Percentiles rank a stretch among this genome's conserved stretches.
phyloP scores from a whole-genome alignment of 2,888 invertebrate genomes.

The Drosophila incognita region DNA sequence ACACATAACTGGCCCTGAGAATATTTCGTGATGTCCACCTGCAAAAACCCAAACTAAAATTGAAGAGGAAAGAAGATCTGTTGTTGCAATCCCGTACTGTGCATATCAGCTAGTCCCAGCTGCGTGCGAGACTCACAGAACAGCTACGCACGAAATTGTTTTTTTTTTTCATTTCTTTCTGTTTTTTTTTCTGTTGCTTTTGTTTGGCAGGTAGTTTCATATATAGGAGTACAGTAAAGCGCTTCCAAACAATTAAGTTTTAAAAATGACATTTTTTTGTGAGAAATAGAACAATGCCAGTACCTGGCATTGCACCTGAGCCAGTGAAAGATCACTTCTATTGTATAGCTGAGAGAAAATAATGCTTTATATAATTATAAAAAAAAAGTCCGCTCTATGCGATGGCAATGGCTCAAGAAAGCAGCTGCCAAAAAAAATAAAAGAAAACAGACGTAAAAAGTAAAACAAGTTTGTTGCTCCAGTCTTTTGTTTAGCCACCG shows the following conservation, averaged over 20 bases:
- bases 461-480: slow-evolving; percentile 72
- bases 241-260: slow-evolving; percentile 77
- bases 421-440: slow-evolving; percentile 66
- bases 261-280: slow-evolving; percentile 69
- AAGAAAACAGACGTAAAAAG: slow-evolving; percentile 11
- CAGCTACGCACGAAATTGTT: slow-evolving; percentile 56
- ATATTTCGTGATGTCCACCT: slow-evolving; percentile 70
- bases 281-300: slow-evolving; percentile 67
- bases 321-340: slow-evolving; percentile 56
- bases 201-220: slow-evolving; percentile 50
- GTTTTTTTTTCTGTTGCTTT: slow-evolving; percentile 25
- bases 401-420: slow-evolving; percentile 40
- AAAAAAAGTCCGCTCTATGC: slow-evolving; percentile 41
- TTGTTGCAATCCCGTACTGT: slow-evolving; percentile 59
- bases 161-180: slow-evolving; percentile 27
- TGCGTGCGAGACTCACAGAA: slow-evolving; percentile 49
- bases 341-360: slow-evolving; percentile 56
- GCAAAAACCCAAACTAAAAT: slow-evolving; percentile 60
- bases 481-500: slow-evolving; percentile 66
- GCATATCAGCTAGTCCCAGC: slow-evolving; percentile 42
- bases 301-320: slow-evolving; percentile 63
- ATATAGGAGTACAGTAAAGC: slow-evolving; percentile 25
- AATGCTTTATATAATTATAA: slow-evolving; percentile 66
- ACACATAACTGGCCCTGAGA: slow-evolving; percentile 66
- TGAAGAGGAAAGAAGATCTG: slow-evolving; percentile 73